Conservation (phyloP, 1,140 invertebrate species). For the Antheraea mylitta region DNA sequence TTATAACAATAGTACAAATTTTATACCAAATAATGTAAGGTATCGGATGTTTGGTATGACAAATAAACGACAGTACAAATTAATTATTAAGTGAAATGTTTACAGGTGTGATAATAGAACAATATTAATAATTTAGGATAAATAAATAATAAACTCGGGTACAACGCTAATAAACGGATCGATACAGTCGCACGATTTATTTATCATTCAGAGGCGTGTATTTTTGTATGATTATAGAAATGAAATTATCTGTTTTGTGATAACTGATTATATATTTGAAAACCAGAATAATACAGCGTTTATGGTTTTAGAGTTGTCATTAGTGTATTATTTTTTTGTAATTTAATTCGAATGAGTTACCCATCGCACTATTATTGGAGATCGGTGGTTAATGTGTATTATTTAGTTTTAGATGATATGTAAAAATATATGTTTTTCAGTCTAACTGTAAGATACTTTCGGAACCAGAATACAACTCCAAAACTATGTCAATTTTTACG, state of each 20-base stretch:
- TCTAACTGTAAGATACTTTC: too few species aligned
- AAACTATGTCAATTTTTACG: too few species aligned
- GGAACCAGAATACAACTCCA: too few species aligned
- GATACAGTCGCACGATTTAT: slow-evolving; percentile 58
- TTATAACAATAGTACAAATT: slow-evolving; percentile 58
- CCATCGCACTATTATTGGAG: too few species aligned
- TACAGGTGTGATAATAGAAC: slow-evolving; percentile 36
- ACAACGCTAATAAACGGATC: slow-evolving; percentile 52
- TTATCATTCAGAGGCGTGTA: slow-evolving; percentile 16
- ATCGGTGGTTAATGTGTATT: too few species aligned
- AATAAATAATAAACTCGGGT: slow-evolving; percentile 50
- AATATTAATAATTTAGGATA: slow-evolving; percentile 22
- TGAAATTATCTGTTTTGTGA: not conserved
- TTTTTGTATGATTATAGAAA: slow-evolving; percentile 1
- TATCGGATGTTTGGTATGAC: slow-evolving; percentile 62
- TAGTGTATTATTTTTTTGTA: too few species aligned
- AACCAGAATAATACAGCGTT: too few species aligned
- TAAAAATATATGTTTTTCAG: too few species aligned
- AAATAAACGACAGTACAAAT: slow-evolving; percentile 68
- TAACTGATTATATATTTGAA: not conserved
- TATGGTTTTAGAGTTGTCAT: too few species aligned
- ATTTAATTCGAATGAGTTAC: too few species aligned
- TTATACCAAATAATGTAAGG: slow-evolving; percentile 36
- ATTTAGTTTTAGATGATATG: too few species aligned
- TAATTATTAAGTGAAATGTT: slow-evolving; percentile 59